These are phyloP conservation scores for Xestoiulus laeticollis DNA, from an alignment of 2,888 invertebrate species.

Conservation along the genomic window DNA sequence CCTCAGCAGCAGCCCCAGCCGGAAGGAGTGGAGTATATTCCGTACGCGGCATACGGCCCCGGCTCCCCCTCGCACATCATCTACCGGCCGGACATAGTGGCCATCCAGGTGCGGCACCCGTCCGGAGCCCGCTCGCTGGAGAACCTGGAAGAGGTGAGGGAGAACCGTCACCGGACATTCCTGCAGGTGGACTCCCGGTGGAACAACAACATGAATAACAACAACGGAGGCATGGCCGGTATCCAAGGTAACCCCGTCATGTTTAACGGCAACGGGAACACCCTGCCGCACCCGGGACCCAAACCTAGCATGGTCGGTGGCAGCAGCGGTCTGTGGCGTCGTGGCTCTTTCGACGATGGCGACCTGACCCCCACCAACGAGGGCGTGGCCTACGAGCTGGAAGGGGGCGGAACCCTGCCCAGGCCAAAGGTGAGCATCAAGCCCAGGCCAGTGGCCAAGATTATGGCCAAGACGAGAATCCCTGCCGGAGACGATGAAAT, in stretches of 20 bases:
- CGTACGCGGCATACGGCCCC: not conserved
- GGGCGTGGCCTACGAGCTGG: conserved; percentile 56
- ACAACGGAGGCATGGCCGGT: conserved; percentile 45
- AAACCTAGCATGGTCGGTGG: conserved; percentile 39
- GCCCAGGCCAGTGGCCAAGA: conserved; percentile 83
- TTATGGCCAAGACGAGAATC: conserved; percentile 62
- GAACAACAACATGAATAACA: conserved; percentile 48
- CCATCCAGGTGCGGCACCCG: conserved; percentile 63
- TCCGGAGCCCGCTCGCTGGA: conserved; percentile 57
- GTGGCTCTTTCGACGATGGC: conserved; percentile 85
- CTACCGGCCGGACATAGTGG: conserved; percentile 65
- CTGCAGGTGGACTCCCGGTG: conserved; percentile 51
- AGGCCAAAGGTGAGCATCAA: conserved; percentile 83
- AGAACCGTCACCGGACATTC: conserved; percentile 52
- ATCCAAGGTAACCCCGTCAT: conserved; percentile 42
- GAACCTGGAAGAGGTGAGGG: conserved; percentile 54
- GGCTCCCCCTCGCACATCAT: conserved; percentile 58
- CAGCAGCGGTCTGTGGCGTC: conserved; percentile 68
- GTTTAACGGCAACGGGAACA: conserved; percentile 28
- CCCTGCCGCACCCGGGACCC: not conserved
- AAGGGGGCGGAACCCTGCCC: conserved; percentile 80
- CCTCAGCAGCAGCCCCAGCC: not conserved
- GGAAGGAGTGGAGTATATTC: conserved; percentile 44
- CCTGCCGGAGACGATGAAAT: conserved; percentile 47
- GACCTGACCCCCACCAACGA: conserved; percentile 91